Conservation (phyloP, 1,140 invertebrate species). For the Anthonomus grandis region DNA sequence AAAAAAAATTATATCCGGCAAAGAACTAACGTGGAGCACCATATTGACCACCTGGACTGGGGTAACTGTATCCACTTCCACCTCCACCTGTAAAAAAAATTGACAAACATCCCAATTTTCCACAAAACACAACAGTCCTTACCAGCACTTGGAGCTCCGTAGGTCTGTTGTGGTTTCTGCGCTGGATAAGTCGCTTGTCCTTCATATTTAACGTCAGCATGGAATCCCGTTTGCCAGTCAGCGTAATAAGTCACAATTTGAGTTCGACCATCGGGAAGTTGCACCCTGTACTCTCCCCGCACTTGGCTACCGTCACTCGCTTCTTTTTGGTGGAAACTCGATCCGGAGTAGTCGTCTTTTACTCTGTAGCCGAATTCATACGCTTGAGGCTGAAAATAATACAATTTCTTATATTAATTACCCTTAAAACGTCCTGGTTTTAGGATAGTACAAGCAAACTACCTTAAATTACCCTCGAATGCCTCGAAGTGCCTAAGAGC, state of each 20-base stretch:
- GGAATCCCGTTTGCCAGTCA: constrained; percentile 74
- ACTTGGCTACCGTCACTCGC: constrained; percentile 69
- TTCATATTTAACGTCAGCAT: constrained; percentile 76
- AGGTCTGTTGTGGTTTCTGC: constrained; percentile 30
- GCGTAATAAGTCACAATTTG: constrained; percentile 73
- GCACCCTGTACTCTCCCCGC: constrained; percentile 69
- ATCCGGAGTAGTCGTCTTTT: constrained; percentile 68
- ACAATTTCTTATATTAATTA: neutral
- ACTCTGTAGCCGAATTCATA: constrained; percentile 79
- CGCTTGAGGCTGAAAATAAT: constrained; percentile 62
- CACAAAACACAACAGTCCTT: neutral
- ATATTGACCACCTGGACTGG: constrained; percentile 30
- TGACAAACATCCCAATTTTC: neutral
- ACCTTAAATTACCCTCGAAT: neutral
- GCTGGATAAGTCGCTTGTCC: constrained; percentile 63
- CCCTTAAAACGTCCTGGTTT: neutral
- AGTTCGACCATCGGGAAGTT: constrained; percentile 70
- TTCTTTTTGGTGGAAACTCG: constrained; percentile 68
- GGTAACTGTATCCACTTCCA: constrained; percentile 22
- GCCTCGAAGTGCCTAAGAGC: neutral
- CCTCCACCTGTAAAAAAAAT: neutral
- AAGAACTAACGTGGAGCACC: constrained; percentile 25
- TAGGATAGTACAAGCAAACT: neutral
- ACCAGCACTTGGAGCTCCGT: constrained; percentile 14
- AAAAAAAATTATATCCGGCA: neutral